A percentile compares a stretch with the other conserved stretches of the same genome.
phyloP scores from a whole-genome alignment of 2,113 vertebrate species.

The Corythaixoides concolor region DNA sequence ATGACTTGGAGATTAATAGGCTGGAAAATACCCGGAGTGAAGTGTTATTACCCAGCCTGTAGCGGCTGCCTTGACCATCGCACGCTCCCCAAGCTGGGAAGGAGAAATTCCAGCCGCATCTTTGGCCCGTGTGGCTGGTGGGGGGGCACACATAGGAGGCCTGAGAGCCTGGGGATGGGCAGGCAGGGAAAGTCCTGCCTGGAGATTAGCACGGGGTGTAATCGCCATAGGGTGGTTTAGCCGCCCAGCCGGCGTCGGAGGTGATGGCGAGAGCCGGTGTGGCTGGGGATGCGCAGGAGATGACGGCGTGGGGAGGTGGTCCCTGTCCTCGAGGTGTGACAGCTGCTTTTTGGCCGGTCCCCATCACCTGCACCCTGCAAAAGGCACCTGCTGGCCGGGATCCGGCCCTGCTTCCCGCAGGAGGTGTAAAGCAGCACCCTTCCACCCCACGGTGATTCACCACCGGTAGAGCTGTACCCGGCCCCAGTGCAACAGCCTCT shows the following conservation, averaged over 20 bases:
- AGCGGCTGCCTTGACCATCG: neutral
- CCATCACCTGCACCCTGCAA: neutral
- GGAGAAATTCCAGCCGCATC: neutral
- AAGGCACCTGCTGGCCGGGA: neutral
- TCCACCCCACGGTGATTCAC: rapidly evolving
- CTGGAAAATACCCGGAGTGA: slow-evolving; percentile 21
- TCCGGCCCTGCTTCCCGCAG: neutral
- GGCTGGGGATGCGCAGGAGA: too few species aligned
- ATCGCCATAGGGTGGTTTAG: neutral
- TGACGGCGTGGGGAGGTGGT: rapidly evolving
- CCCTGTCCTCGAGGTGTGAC: rapidly evolving
- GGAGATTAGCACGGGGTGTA: neutral
- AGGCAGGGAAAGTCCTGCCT: neutral
- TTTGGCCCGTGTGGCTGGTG: neutral
- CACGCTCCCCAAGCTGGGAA: neutral
- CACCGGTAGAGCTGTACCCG: neutral
- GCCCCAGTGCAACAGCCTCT: neutral
- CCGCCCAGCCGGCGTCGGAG: rapidly evolving
- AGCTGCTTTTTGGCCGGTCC: neutral
- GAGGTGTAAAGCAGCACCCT: neutral
- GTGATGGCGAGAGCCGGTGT: rapidly evolving
- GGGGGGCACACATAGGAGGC: neutral
- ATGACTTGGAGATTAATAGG: slow-evolving; percentile 58
- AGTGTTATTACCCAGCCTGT: neutral
- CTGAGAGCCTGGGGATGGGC: neutral